A percentile compares a stretch with the other conserved stretches of the same genome.
Conservation (phyloP, 2,888 invertebrate genomes). For the Platerodrilus igneus region DNA sequence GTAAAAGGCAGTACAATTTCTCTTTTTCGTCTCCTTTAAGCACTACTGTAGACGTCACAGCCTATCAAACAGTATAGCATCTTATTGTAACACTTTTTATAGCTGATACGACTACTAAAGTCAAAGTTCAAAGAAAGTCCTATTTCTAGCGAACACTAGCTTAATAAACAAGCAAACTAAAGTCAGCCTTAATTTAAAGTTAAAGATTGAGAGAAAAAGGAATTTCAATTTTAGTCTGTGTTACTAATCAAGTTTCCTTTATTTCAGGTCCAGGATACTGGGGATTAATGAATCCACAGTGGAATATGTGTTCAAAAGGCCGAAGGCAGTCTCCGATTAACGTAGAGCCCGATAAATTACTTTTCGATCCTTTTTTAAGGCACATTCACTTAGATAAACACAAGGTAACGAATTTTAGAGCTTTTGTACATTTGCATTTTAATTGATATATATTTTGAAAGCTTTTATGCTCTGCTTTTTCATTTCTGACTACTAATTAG, state of each 20-base stretch:
- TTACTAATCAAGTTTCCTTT: too few species aligned
- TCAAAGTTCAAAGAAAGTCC: conserved; percentile 36
- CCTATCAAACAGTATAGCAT: too few species aligned
- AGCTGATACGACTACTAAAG: too few species aligned
- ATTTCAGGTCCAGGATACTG: conserved; percentile 92
- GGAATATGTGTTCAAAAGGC: conserved; percentile 97
- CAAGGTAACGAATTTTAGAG: conserved; percentile 60
- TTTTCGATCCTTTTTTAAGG: conserved; percentile 92
- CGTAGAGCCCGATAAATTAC: conserved; percentile 88
- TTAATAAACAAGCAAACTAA: too few species aligned
- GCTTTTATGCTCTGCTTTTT: conserved; percentile 4
- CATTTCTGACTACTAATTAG: too few species aligned
- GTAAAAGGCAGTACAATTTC: too few species aligned
- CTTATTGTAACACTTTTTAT: too few species aligned
- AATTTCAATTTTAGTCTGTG: conserved; percentile 25
- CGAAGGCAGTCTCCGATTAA: conserved; percentile 95
- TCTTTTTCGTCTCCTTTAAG: too few species aligned
- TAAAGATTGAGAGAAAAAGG: conserved; percentile 7
- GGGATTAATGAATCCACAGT: conserved; percentile 97
- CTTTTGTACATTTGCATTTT: conserved; percentile 18
- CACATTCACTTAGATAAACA: conserved; percentile 89
- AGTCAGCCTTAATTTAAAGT: too few species aligned
- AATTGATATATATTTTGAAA: conserved; percentile 13
- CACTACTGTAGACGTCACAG: too few species aligned
- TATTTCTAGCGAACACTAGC: too few species aligned